Conservation (phyloP, 2,888 invertebrate species). For the Melolontha melolontha region DNA sequence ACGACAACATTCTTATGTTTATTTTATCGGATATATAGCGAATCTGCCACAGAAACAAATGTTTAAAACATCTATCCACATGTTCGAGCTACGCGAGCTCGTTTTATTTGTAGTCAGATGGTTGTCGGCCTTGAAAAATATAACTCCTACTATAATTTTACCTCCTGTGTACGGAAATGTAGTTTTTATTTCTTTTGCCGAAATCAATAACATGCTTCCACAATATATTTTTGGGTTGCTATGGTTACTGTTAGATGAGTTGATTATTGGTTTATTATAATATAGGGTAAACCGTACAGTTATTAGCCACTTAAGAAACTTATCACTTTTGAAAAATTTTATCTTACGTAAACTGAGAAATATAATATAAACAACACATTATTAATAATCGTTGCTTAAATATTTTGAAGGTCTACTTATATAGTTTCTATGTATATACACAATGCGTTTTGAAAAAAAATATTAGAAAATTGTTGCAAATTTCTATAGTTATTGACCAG, state of each 20-base stretch:
- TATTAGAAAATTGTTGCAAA: no score
- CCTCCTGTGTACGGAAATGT: conserved; percentile 44
- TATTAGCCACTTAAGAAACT: no score
- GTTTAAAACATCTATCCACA: conserved; percentile 40
- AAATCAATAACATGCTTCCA: conserved; percentile 6
- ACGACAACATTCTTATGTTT: conserved; percentile 19
- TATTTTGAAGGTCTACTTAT: no score
- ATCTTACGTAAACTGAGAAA: no score
- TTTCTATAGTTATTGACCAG: no score
- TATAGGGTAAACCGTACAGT: no score
- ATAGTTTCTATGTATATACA: no score
- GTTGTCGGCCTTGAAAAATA: conserved; percentile 51
- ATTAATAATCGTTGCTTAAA: no score
- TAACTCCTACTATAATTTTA: conserved; percentile 44
- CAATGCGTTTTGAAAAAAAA: no score
- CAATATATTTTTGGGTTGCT: conserved; percentile 2
- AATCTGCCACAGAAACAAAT: conserved; percentile 37
- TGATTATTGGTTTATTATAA: conserved; percentile 20
- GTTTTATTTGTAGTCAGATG: conserved; percentile 48
- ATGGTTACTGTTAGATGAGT: conserved; percentile 13
- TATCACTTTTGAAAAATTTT: no score
- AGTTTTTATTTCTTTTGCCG: conserved; percentile 37
- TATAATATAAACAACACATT: no score
- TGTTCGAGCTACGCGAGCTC: conserved; percentile 26
- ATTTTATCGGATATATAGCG: conserved; percentile 20